Conservation (phyloP, 2,113 vertebrate species). For the Chrysochloris asiatica region DNA sequence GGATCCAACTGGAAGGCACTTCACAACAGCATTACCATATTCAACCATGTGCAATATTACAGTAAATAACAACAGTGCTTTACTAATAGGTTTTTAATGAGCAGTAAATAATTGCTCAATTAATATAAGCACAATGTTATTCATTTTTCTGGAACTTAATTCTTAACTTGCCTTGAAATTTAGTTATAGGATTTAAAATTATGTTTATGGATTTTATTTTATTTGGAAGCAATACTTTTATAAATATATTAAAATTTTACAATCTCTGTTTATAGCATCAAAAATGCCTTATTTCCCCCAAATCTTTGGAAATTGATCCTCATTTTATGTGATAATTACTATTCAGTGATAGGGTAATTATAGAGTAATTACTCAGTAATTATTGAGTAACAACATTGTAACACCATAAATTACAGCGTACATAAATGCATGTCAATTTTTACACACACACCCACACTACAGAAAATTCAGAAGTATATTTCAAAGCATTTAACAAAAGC, state of each 20-base stretch:
- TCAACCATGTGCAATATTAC: conserved; percentile 68
- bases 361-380: conserved; percentile 55
- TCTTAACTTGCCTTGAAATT: conserved; percentile 39
- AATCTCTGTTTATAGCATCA: not conserved
- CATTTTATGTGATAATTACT: conserved; percentile 63
- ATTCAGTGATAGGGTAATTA: conserved; percentile 32
- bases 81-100: conserved; percentile 82
- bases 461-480: not conserved
- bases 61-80: conserved; percentile 77
- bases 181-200: conserved; percentile 47
- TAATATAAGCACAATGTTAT: conserved; percentile 75
- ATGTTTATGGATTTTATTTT: conserved; percentile 39
- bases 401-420: conserved; percentile 64
- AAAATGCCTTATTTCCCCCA: conserved; percentile 12
- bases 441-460: conserved; percentile 1
- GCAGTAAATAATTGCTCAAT: conserved; percentile 79
- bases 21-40: no score
- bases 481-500: conserved; percentile 31
- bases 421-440: conserved; percentile 41
- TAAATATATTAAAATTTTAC: conserved; percentile 43
- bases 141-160: conserved; percentile 62
- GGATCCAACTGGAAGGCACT: no score
- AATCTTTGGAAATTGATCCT: conserved; percentile 47
- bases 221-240: conserved; percentile 38
- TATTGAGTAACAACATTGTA: conserved; percentile 75